phyloP scores from a whole-genome alignment of 2,113 vertebrate genomes.

The Hippocampus abdominalis region DNA sequence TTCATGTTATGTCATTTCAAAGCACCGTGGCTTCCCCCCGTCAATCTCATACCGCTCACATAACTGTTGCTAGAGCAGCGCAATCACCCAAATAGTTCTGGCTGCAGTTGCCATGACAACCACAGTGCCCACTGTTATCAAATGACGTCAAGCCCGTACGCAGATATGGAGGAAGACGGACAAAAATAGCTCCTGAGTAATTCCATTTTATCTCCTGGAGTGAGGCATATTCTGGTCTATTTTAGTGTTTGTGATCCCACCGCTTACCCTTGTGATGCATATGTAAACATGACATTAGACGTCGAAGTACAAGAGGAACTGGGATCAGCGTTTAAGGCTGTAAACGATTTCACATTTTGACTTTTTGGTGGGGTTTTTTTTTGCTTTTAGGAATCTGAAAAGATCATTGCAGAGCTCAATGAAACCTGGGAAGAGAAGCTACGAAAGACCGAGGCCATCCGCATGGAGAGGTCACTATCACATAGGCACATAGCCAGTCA shows the following conservation, averaged over 20 bases:
- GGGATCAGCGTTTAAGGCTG: not conserved
- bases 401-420: slow-evolving; percentile 98
- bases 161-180: slow-evolving; percentile 48
- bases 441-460: slow-evolving; percentile 94
- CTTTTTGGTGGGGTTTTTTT: slow-evolving; percentile 9
- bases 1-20: not conserved
- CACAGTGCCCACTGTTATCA: slow-evolving; percentile 55
- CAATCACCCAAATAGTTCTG: slow-evolving; percentile 48
- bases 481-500: too few relatives aligned
- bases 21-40: not conserved
- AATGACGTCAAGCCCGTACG: slow-evolving; percentile 69
- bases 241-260: not conserved
- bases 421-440: slow-evolving; percentile 86
- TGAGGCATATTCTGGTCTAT: slow-evolving; percentile 2
- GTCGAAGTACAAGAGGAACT: not conserved
- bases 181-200: slow-evolving; percentile 52
- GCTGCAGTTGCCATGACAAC: slow-evolving; percentile 75
- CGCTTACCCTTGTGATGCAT: not conserved
- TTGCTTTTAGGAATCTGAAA: slow-evolving; percentile 87
- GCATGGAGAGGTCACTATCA: slow-evolving; percentile 90
- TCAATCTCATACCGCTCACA: not conserved
- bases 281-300: not conserved
- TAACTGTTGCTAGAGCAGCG: slow-evolving; percentile 25
- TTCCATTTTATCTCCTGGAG: slow-evolving; percentile 31
- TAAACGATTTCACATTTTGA: not conserved